These are phyloP conservation scores for Campylomormyrus numenius DNA, from an alignment of 2,113 vertebrate species.

Conservation along the genomic window DNA sequence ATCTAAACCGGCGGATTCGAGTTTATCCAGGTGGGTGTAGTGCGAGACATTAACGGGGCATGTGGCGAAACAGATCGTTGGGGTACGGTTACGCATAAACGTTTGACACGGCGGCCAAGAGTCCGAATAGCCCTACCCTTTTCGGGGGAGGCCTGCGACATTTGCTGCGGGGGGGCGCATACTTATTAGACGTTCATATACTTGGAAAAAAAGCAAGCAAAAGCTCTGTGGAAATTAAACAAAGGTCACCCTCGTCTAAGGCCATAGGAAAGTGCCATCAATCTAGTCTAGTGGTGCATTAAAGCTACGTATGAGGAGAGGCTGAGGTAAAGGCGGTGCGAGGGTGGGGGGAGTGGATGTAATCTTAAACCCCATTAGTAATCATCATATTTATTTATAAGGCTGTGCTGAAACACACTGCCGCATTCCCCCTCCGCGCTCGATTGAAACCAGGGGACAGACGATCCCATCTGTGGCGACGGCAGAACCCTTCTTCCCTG, in stretches of 20 bases:
- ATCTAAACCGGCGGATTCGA: background rate
- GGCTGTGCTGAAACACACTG: conserved; percentile 50
- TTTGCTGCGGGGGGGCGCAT: background rate
- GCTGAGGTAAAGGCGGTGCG: conserved; percentile 41
- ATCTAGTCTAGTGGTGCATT: conserved; percentile 30
- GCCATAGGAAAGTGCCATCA: background rate
- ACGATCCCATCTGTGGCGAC: conserved; percentile 51
- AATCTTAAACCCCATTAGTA: conserved; percentile 74
- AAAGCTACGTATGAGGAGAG: conserved; percentile 27
- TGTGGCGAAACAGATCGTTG: background rate
- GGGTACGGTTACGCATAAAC: background rate
- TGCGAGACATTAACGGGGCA: background rate
- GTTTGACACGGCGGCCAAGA: background rate
- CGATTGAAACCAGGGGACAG: conserved; percentile 52
- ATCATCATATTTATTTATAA: conserved; percentile 71
- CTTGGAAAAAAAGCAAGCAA: background rate
- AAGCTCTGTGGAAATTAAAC: background rate
- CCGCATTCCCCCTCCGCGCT: conserved; percentile 57
- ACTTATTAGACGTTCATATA: background rate
- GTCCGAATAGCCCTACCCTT: background rate
- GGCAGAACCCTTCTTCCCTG: conserved; percentile 53
- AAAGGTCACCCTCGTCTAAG: conserved; percentile 6
- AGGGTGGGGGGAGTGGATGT: conserved; percentile 55
- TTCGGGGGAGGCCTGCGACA: background rate
- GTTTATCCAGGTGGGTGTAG: background rate